Evolutionary conservation across 2,888 invertebrate species (phyloP), one percentile per base, ranked within the genome.

Genomic region (Glaucopsyche alexis): DNA sequence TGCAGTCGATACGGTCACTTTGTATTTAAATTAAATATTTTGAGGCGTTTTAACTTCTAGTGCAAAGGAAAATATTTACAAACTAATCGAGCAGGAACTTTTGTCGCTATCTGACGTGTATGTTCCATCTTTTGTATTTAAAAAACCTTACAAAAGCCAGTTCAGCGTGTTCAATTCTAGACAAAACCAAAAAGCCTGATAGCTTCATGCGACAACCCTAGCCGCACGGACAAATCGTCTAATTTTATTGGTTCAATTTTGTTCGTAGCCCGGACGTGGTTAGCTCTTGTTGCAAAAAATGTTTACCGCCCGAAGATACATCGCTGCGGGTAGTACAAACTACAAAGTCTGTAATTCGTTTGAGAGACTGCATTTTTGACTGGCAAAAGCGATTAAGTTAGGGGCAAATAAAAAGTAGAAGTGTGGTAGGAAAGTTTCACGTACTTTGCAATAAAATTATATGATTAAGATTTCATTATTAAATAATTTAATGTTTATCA

Each of bases 221-320:
- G 76, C 72, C 66, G 72, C 73, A 67, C 72, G 74, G 73, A 76
- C 76, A 76, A 77, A 75, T 76, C 75, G 74, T 73, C 55, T 75
- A 76, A 74, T 75, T 76, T 74, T 74, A 77, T 75, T 75, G 73
- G 74, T 40, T 60, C 74, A 74, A 75, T 76, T 73, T 74, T 76
- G 73, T 73, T 72, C 60, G 19, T 45, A 60, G 55, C 74, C 66
- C 71, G 72, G 74, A 71, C 45, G 71, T 47, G 66, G 45, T 50
- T 52, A 71, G 64, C 71, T 74, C 70, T 72, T 72, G 74, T 73
- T 75, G 55, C 70, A 73, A 70, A 64, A 70, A 72, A 72, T 70
- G 49, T 64, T 70, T 71, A 52, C 52, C 64, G 29, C 52, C 42
- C 66, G 40, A 14, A 66, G 66, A 69, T 49, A 49, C 11, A 69